A percentile compares a stretch with the other conserved stretches of the same genome.
These are phyloP conservation scores for Cichlasoma orientale DNA, from an alignment of 2,797 vertebrate species.

Conservation along the genomic window DNA sequence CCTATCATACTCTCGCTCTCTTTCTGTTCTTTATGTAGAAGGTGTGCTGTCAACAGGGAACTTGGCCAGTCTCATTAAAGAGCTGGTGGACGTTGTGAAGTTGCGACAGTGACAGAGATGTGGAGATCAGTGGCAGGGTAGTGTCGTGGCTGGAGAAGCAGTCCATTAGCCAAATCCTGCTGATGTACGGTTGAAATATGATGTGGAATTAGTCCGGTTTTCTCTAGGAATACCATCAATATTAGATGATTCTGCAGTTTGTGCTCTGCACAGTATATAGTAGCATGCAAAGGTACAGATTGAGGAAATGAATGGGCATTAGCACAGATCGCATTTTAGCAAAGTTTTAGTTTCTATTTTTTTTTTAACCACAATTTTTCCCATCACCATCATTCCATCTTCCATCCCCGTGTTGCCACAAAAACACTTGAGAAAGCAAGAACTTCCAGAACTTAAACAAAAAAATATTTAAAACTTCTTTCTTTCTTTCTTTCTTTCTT, in stretches of 20 bases:
- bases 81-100: constrained; percentile 59
- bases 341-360: neutral
- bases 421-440: neutral
- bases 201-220: neutral
- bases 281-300: neutral
- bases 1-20: constrained; percentile 15
- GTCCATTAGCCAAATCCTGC: constrained; percentile 48
- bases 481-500: too few species aligned
- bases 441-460: neutral
- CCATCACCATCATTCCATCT: neutral
- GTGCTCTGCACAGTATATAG: neutral
- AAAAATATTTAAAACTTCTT: too few species aligned
- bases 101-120: constrained; percentile 50
- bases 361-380: neutral
- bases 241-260: neutral
- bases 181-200: constrained; percentile 34
- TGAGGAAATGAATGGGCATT: neutral
- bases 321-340: neutral
- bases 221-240: neutral
- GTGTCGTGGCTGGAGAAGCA: constrained; percentile 45
- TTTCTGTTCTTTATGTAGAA: constrained; percentile 59
- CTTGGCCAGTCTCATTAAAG: constrained; percentile 54
- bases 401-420: neutral
- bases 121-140: constrained; percentile 49
- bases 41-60: constrained; percentile 69